Evolutionary conservation across 2,797 vertebrate species (phyloP), one percentile per base, ranked within the genome.

Genomic region (Todus mexicanus): DNA sequence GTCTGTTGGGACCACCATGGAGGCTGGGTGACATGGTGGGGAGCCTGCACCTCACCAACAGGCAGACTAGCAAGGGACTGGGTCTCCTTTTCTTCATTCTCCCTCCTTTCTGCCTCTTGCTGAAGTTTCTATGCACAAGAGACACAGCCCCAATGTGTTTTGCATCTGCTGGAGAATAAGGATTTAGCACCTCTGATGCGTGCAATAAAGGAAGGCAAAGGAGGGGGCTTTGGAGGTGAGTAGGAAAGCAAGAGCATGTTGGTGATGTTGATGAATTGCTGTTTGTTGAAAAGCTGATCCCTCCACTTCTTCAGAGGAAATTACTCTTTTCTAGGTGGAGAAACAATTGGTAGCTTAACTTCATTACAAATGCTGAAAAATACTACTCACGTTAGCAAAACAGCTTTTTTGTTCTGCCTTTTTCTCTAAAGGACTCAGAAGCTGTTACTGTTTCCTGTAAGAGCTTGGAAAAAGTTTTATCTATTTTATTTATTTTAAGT

Each of bases 1-100:
- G 60, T 73, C 42, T 78, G n/a, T 18, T 38, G 66, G 35, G 60
- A 42, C 7, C 35, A 12, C 33, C 2, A 0, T 1, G 0, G 0
- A 61, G 31, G 20, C 26, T 35, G 42, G 27, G 29, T 53, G n/a
- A 25, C 5, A 10, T 0, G 1, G 27, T 43, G 38, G 37, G n/a
- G 42, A 79, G 61, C 26, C 35, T 1, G 0, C 40, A 12, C 25
- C 14, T 3, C 1, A 3, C 22, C 40, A 27, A 33, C 22, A 40
- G 33, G 13, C 8, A 7, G 47, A 37, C 15, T 16, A 31, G 38
- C 26, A 40, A 60, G 45, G 27, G 42, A 7, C 21, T 80, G 13
- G 7, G 53, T 51, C 48, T 40, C 19, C 48, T 15, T 45, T 15
- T 68, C 22, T 43, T 23, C 9, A 23, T 9, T 40, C 17, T 75